These are phyloP conservation scores for Sweltsa coloradensis DNA, from an alignment of 1,140 invertebrate species.

Conservation along the genomic window DNA sequence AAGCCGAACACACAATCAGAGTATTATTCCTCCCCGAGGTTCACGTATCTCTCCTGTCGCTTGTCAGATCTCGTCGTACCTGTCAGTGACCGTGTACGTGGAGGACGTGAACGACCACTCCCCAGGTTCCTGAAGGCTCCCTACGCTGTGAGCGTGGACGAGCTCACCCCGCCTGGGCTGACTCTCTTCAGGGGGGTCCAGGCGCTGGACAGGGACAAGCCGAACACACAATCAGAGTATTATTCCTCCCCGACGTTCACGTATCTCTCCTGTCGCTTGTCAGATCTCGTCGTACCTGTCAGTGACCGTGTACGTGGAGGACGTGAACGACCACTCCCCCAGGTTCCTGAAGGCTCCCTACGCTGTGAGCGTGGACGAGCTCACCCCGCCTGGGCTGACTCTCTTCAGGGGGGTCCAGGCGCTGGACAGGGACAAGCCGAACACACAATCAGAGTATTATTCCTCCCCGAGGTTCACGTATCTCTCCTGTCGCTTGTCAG, in stretches of 20 bases:
- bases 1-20: constrained; percentile 80
- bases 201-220: constrained; percentile 69
- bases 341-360: constrained; percentile 64
- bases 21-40: no score
- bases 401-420: constrained; percentile 70
- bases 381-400: constrained; percentile 61
- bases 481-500: no score
- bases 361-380: constrained; percentile 61
- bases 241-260: no score
- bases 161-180: constrained; percentile 59
- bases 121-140: constrained; percentile 59
- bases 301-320: constrained; percentile 74
- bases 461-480: no score
- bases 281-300: constrained; percentile 67
- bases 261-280: no score
- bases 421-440: constrained; percentile 69
- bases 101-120: constrained; percentile 75
- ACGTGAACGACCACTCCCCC: constrained; percentile 69
- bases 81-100: constrained; percentile 73
- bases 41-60: no score
- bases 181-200: constrained; percentile 70
- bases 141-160: constrained; percentile 64
- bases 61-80: constrained; percentile 63
- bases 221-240: no score
- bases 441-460: no score